Percentiles rank a stretch among this genome's conserved stretches.
phyloP scores from a whole-genome alignment of 2,888 invertebrate genomes.

The Drosophila pseudotakahashii region DNA sequence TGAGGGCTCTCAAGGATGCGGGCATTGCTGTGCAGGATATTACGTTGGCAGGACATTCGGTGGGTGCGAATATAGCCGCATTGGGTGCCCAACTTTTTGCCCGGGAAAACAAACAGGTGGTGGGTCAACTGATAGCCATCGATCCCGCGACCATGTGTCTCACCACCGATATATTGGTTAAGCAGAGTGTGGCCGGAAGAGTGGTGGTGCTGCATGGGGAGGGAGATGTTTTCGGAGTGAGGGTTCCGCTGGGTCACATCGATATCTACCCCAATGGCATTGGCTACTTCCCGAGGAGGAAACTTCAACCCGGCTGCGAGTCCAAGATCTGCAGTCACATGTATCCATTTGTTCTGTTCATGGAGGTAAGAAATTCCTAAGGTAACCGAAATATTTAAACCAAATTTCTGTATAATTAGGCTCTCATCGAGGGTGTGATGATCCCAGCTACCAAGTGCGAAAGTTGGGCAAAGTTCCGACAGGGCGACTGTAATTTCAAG shows the following conservation, averaged over 20 bases:
- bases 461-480: slow-evolving; percentile 77
- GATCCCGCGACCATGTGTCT: slow-evolving; percentile 81
- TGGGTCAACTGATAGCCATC: slow-evolving; percentile 79
- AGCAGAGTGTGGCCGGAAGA: slow-evolving; percentile 61
- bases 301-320: slow-evolving; percentile 80
- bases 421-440: slow-evolving; percentile 76
- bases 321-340: slow-evolving; percentile 79
- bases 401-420: slow-evolving; percentile 10
- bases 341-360: slow-evolving; percentile 80
- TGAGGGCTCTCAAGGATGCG: slow-evolving; percentile 59
- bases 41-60: slow-evolving; percentile 80
- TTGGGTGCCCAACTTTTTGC: slow-evolving; percentile 71
- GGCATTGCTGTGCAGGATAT: slow-evolving; percentile 66
- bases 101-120: slow-evolving; percentile 52
- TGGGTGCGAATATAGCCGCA: slow-evolving; percentile 82
- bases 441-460: slow-evolving; percentile 80
- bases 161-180: slow-evolving; percentile 71
- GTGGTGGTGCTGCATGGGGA: slow-evolving; percentile 81
- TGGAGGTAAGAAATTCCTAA: slow-evolving; percentile 56
- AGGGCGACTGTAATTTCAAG: slow-evolving; percentile 66
- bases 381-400: accelerated
- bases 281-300: slow-evolving; percentile 75
- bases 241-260: slow-evolving; percentile 72
- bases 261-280: slow-evolving; percentile 82
- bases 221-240: slow-evolving; percentile 77